Conservation (phyloP, 2,888 invertebrate genomes). For the Mythimna albipuncta region DNA sequence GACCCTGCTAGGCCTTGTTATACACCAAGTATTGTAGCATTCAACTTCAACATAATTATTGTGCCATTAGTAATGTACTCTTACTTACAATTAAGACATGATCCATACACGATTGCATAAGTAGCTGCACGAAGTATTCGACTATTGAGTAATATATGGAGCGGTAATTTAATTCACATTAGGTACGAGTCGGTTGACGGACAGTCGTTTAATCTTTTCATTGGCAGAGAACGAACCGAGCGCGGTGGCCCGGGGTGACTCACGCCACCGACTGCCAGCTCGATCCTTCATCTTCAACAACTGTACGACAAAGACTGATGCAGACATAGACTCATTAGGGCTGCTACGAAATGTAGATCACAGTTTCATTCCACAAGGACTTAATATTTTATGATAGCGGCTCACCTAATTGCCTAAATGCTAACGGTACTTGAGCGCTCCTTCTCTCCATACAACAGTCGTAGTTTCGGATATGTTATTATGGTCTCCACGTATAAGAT, state of each 20-base stretch:
- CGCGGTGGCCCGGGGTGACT: conserved; percentile 81
- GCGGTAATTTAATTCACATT: conserved; percentile 85
- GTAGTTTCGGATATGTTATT: background rate
- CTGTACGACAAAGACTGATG: conserved; percentile 71
- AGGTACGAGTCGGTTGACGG: conserved; percentile 71
- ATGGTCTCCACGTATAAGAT: background rate
- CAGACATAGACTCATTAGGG: conserved; percentile 61
- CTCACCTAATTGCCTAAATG: no score
- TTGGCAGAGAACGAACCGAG: conserved; percentile 74
- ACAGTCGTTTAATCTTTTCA: conserved; percentile 82
- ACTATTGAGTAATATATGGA: conserved; percentile 71
- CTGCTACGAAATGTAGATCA: conserved; percentile 26
- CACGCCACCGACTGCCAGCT: conserved; percentile 68
- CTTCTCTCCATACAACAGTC: no score
- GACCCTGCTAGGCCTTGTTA: no score
- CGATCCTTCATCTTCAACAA: conserved; percentile 69
- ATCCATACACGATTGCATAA: conserved; percentile 55
- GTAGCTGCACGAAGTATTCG: conserved; percentile 44
- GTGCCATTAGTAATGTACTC: conserved; percentile 16
- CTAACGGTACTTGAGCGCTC: background rate
- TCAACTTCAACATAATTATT: conserved; percentile 8
- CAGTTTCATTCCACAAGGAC: background rate
- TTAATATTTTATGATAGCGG: conserved; percentile 2
- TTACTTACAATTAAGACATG: conserved; percentile 39
- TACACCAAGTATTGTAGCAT: conserved; percentile 5